A percentile compares a stretch with the other conserved stretches of the same genome.
phyloP scores from a whole-genome alignment of 2,888 invertebrate genomes.

The Adelognathus sp. region DNA sequence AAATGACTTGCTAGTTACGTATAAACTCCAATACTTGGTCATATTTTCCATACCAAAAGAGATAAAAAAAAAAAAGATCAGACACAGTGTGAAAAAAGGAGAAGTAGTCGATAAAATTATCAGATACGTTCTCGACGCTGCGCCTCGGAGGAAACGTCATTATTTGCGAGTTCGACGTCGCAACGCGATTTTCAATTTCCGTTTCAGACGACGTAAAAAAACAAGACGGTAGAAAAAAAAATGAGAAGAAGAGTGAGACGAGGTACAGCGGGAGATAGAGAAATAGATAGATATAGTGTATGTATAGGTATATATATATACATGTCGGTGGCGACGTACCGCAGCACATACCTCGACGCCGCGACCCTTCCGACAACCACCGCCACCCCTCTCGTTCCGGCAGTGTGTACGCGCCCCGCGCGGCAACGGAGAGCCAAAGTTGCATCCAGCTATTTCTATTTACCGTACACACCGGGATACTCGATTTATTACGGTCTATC shows the following conservation, averaged over 20 bases:
- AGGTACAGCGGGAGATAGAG: neutral
- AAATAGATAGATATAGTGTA: constrained; percentile 12
- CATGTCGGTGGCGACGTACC: constrained; percentile 34
- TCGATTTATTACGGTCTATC: constrained; percentile 59
- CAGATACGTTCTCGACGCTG: constrained; percentile 47
- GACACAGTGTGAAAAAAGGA: neutral
- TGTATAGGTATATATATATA: neutral
- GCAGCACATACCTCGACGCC: constrained; percentile 19
- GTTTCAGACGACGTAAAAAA: constrained; percentile 53
- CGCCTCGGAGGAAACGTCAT: constrained; percentile 48
- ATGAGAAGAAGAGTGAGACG: constrained; percentile 2
- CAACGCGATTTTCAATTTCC: constrained; percentile 58
- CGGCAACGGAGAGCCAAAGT: constrained; percentile 23
- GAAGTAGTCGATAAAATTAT: constrained; percentile 42
- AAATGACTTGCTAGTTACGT: too few species aligned
- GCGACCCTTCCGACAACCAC: constrained; percentile 27
- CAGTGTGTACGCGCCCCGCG: constrained; percentile 16
- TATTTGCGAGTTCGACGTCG: constrained; percentile 48
- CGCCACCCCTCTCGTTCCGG: constrained; percentile 7
- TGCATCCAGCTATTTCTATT: constrained; percentile 54
- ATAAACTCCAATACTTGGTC: too few species aligned
- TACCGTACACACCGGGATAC: constrained; percentile 56
- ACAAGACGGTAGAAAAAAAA: constrained; percentile 46
- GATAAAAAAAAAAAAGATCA: neutral
- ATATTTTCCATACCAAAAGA: neutral